These are phyloP conservation scores for Rutilus rutilus DNA, from an alignment of 2,113 vertebrate species.

Conservation along the genomic window DNA sequence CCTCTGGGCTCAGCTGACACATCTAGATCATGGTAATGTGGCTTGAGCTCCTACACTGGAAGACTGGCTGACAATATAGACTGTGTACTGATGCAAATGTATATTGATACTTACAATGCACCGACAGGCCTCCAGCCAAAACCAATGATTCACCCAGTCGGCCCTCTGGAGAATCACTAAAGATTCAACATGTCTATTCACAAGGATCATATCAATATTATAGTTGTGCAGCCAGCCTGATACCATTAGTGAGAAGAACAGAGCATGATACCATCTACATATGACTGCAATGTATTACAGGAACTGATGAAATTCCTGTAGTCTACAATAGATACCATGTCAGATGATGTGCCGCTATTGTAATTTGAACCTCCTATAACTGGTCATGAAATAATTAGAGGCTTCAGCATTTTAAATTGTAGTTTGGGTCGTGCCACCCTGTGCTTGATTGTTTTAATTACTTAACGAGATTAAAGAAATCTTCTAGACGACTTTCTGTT, in stretches of 20 bases:
- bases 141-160: slow-evolving; percentile 2
- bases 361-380: slow-evolving; percentile 55
- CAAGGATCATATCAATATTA: slow-evolving; percentile 30
- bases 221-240: not conserved
- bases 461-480: slow-evolving; percentile 54
- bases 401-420: slow-evolving; percentile 46
- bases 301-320: slow-evolving; percentile 12
- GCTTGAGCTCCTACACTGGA: not conserved
- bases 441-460: slow-evolving; percentile 55
- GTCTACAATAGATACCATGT: slow-evolving; percentile 12
- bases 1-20: not conserved
- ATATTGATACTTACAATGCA: slow-evolving; percentile 27
- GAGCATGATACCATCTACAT: slow-evolving; percentile 11
- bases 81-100: slow-evolving; percentile 6
- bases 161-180: slow-evolving; percentile 15
- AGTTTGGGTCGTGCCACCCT: slow-evolving; percentile 46
- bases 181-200: not conserved
- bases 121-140: not conserved
- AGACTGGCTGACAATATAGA: not conserved
- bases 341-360: slow-evolving; percentile 7
- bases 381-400: slow-evolving; percentile 53
- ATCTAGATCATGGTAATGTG: slow-evolving; percentile 9
- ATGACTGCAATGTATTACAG: slow-evolving; percentile 27
- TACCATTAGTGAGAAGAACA: slow-evolving; percentile 26
- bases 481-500: slow-evolving; percentile 46